A percentile compares a stretch with the other conserved stretches of the same genome.
These are phyloP conservation scores for Setophaga kirtlandii DNA, from an alignment of 2,113 vertebrate genomes.

Conservation along the genomic window DNA sequence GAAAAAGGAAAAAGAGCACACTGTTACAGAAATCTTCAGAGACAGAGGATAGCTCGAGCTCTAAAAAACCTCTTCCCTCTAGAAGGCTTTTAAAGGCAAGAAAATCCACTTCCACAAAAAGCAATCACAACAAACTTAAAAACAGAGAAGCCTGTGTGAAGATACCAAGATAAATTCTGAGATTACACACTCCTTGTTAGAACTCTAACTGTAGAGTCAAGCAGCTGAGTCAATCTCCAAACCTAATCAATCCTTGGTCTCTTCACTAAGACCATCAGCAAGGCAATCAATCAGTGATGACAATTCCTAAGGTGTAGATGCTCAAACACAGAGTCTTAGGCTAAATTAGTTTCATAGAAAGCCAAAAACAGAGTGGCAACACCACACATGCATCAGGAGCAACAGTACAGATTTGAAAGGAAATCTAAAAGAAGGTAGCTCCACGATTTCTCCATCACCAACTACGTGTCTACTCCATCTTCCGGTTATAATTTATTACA, in stretches of 20 bases:
- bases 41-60: background rate
- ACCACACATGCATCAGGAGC: background rate
- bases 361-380: background rate
- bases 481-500: background rate
- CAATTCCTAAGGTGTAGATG: background rate
- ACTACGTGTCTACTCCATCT: background rate
- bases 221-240: background rate
- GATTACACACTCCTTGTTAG: background rate
- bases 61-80: background rate
- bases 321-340: background rate
- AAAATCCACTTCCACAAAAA: background rate
- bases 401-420: background rate
- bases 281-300: background rate
- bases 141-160: background rate
- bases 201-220: background rate
- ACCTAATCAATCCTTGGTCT: background rate
- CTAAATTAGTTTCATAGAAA: background rate
- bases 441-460: background rate
- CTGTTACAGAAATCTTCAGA: background rate
- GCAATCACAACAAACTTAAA: background rate
- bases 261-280: background rate
- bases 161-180: background rate
- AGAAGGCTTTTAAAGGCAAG: background rate
- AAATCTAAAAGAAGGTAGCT: background rate
- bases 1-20: background rate